Base-by-base conservation (phyloP, 1,140 invertebrate genomes). In the Drosophila rufa region DNA sequence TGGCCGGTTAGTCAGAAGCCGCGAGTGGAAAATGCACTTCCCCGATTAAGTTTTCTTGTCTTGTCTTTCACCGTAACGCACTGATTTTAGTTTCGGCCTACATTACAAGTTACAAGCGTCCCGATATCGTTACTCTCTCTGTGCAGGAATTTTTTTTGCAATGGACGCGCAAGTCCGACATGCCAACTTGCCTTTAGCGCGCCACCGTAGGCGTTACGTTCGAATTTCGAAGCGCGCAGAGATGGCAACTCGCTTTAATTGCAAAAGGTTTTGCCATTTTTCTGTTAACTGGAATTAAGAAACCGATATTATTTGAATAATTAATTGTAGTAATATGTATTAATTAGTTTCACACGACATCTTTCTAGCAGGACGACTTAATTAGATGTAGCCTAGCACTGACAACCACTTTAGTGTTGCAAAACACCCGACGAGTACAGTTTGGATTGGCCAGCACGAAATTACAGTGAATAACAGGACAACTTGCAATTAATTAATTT, bases 131-230 rank as follows among this genome's bases (percentile, higher is more conserved):
- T 76, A 57, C 22, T 58, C 64, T 50, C 62, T 83, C 71, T 82
- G 83, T 87, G 70, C 64, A 86, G 83, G 83, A 87, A 86, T 86
- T 89, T 82, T 85, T 82, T 86, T 82, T 80, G 80, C 84, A 86
- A 86, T 82, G 80, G 83, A 86, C 83, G 83, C 83, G 83, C 83
- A 82, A 59, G 36, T 53, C 1, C 4, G 81, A 45, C 50, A 59
- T 86, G 83, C 79, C 82, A 86, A 86, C 40, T 48, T 36, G n/a
- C 25, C 42, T 17, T n/a, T 33, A 40, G 42, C 15, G 30, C 45
- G 36, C 53, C 25, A 51, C 40, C 19, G 25, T 27, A 69, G 50
- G 62, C 75, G 83, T 86, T 86, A 86, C 51, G 56, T 86, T 86
- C 68, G 51, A 86, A 86, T 40, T 67, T n/a, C 53, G 53, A 3